Conservation (phyloP, 2,888 invertebrate genomes). For the Brachypterus glaber region DNA sequence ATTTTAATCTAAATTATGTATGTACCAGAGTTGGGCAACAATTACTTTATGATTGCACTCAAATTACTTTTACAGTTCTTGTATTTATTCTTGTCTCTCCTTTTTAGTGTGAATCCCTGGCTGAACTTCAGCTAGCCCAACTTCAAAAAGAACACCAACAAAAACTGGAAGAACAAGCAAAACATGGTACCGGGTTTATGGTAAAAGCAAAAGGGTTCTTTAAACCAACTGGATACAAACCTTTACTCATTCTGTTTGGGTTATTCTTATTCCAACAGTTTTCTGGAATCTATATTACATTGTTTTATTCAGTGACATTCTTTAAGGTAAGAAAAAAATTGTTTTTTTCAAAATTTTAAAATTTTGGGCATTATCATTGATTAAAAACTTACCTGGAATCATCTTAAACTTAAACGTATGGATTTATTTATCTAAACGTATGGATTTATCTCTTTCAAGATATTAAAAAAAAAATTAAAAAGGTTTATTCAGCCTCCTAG, state of each 20-base stretch:
- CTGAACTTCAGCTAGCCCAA: conserved; percentile 44
- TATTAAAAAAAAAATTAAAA: too few relatives aligned
- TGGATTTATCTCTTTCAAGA: too few relatives aligned
- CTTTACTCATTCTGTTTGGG: conserved; percentile 45
- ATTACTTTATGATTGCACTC: too few relatives aligned
- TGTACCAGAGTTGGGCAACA: too few relatives aligned
- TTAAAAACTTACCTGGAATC: too few relatives aligned
- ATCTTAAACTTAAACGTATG: too few relatives aligned
- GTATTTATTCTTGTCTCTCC: conserved; percentile 7
- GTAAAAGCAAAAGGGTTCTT: conserved; percentile 40
- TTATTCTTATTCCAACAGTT: conserved; percentile 52
- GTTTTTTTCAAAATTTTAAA: neutral
- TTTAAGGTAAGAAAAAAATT: conserved; percentile 40
- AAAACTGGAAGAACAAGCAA: conserved; percentile 35
- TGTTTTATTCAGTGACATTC: conserved; percentile 52
- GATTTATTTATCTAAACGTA: too few relatives aligned
- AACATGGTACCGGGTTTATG: conserved; percentile 32
- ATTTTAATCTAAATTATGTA: too few relatives aligned
- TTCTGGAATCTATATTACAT: conserved; percentile 51
- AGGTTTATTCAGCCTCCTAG: too few relatives aligned
- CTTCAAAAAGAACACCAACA: conserved; percentile 47
- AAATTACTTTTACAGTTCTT: neutral
- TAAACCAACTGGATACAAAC: conserved; percentile 51
- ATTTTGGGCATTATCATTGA: neutral
- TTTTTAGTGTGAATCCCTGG: conserved; percentile 39